phyloP scores from a whole-genome alignment of 1,140 invertebrate genomes.

The Ectropis grisescens region DNA sequence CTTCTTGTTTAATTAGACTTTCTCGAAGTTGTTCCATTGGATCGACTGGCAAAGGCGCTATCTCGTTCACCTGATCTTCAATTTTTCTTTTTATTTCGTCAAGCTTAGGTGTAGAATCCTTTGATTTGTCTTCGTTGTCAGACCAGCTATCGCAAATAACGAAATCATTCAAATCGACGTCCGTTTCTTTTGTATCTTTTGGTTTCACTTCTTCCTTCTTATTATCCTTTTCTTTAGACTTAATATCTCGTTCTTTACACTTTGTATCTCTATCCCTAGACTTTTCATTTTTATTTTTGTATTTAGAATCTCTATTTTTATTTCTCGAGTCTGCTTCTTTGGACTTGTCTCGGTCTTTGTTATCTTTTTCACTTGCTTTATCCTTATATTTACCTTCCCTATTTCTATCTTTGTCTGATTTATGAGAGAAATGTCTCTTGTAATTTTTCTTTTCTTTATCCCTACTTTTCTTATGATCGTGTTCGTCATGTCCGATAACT shows the following conservation, averaged over 20 bases:
- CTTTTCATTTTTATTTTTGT: slow-evolving; percentile 25
- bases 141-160: slow-evolving; percentile 65
- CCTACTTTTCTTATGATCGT: slow-evolving; percentile 17
- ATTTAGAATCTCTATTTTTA: slow-evolving; percentile 15
- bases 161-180: slow-evolving; percentile 53
- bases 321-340: slow-evolving; percentile 22
- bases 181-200: slow-evolving; percentile 30
- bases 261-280: slow-evolving; percentile 16
- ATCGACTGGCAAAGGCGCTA: no score
- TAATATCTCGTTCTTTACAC: slow-evolving; percentile 12
- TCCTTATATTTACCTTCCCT: slow-evolving; percentile 4
- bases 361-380: slow-evolving; percentile 9
- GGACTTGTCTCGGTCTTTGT: slow-evolving; percentile 18
- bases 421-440: slow-evolving; percentile 28
- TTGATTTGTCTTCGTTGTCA: slow-evolving; percentile 52
- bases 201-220: slow-evolving; percentile 6
- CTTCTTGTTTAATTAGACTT: background rate
- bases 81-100: slow-evolving; percentile 22
- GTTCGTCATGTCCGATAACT: no score
- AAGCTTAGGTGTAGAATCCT: slow-evolving; percentile 30
- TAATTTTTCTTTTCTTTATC: slow-evolving; percentile 32
- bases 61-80: no score
- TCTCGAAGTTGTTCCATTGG: no score
- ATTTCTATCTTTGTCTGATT: slow-evolving; percentile 10
- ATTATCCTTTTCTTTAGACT: slow-evolving; percentile 12